A percentile compares a stretch with the other conserved stretches of the same genome.
These are phyloP conservation scores for Hydropotes inermis DNA, from an alignment of 2,113 vertebrate species.

Conservation along the genomic window DNA sequence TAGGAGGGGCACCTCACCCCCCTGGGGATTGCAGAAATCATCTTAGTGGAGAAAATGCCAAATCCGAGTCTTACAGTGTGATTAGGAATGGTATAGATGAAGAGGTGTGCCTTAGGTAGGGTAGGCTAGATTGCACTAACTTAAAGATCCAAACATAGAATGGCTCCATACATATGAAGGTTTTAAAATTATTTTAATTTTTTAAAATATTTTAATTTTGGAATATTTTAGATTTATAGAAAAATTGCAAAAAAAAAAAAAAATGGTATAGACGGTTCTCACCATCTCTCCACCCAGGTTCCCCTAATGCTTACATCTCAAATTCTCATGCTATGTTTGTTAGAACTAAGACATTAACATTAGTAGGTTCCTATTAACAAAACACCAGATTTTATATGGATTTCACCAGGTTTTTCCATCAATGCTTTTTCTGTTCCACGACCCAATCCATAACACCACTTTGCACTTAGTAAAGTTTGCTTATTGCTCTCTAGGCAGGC, in stretches of 20 bases:
- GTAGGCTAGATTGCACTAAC: neutral
- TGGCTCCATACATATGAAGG: neutral
- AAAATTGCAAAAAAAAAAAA: neutral
- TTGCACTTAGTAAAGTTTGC: neutral
- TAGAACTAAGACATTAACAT: neutral
- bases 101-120: fast-evolving
- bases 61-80: neutral
- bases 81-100: neutral
- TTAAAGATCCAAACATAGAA: neutral
- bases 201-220: neutral
- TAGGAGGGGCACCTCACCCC: neutral
- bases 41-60: neutral
- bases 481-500: neutral
- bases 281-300: neutral
- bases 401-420: neutral
- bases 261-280: neutral
- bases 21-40: neutral
- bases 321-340: neutral
- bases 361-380: neutral
- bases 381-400: neutral
- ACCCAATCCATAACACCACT: neutral
- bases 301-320: neutral
- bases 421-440: neutral
- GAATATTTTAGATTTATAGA: neutral
- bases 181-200: neutral